These are phyloP conservation scores for Cirrhinus mrigala DNA, from an alignment of 2,797 vertebrate genomes.

Conservation along the genomic window DNA sequence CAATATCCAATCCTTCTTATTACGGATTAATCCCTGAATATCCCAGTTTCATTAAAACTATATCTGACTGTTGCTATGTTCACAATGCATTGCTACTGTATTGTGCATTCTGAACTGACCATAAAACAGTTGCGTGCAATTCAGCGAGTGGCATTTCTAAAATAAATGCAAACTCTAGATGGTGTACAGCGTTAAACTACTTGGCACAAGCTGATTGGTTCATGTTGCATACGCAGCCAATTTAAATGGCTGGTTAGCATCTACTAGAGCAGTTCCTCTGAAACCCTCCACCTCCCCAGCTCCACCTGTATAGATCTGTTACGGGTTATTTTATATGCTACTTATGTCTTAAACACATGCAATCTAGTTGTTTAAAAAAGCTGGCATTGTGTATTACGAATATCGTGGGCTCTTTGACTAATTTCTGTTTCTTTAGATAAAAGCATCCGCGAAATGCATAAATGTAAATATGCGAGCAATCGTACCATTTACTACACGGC, in stretches of 20 bases:
- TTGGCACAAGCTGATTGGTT: no score
- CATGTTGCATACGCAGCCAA: no score
- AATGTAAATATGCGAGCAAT: not conserved
- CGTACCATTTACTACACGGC: not conserved
- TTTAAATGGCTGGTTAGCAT: no score
- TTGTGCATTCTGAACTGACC: not conserved
- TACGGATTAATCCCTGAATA: constrained; percentile 50
- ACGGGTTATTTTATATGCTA: no score
- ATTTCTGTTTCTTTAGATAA: not conserved
- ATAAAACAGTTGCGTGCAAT: not conserved
- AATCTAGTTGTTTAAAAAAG: not conserved
- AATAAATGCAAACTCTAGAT: not conserved
- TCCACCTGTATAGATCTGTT: no score
- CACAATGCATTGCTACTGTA: not conserved
- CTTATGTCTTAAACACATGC: not conserved
- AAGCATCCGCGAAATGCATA: not conserved
- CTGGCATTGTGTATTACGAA: not conserved
- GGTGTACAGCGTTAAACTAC: no score
- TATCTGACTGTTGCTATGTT: constrained; percentile 48
- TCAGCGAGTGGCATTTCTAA: not conserved
- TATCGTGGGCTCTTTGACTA: not conserved
- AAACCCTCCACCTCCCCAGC: no score
- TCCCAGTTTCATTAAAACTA: constrained; percentile 69
- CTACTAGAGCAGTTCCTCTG: no score
- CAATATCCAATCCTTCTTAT: constrained; percentile 56